phyloP scores from a whole-genome alignment of 2,113 vertebrate genomes.

The Phodopus roborovskii region DNA sequence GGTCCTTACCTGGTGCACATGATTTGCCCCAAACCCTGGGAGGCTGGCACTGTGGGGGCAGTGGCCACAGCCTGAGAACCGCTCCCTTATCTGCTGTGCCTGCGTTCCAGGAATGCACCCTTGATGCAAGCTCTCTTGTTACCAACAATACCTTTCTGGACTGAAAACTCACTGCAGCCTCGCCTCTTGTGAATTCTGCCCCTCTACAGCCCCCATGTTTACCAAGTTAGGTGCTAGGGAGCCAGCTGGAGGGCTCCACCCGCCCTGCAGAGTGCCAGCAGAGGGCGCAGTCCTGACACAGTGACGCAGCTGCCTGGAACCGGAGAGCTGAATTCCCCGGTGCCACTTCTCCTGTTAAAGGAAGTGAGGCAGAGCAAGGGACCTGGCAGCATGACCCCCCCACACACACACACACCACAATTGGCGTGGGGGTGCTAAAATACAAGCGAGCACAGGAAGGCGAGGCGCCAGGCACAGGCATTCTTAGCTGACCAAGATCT shows the following conservation, averaged over 20 bases:
- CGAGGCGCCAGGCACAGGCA: not conserved
- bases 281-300: not conserved
- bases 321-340: not conserved
- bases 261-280: not conserved
- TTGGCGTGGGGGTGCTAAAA: rapidly evolving
- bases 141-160: not conserved
- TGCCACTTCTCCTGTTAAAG: not conserved
- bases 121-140: not conserved
- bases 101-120: not conserved
- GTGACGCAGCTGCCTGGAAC: not conserved
- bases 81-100: not conserved
- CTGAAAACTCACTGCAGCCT: too few species aligned
- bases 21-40: not conserved
- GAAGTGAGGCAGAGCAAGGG: not conserved
- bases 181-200: not conserved
- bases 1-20: not conserved
- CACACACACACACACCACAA: too few species aligned
- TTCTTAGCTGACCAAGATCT: not conserved
- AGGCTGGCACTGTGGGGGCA: not conserved
- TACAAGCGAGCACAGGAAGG: not conserved
- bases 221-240: too few species aligned
- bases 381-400: rapidly evolving
- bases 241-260: not conserved
- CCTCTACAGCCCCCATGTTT: not conserved
- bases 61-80: not conserved